Percentiles rank a stretch among this genome's conserved stretches.
phyloP scores from a whole-genome alignment of 2,888 invertebrate species.

The Xylota sylvarum region DNA sequence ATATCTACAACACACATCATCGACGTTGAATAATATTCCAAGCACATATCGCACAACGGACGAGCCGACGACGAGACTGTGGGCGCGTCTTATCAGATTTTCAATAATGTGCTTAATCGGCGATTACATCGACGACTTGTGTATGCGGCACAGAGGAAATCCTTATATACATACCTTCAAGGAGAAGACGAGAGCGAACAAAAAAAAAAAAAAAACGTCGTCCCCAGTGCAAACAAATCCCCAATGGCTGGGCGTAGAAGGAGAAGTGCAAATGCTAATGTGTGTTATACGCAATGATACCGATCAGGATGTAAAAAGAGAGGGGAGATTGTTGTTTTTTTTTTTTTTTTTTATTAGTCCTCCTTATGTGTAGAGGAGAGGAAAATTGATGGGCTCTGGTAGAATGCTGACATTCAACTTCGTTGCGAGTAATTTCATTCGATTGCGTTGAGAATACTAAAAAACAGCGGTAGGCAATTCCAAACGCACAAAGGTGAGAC shows the following conservation, averaged over 20 bases:
- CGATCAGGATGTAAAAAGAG: conserved; percentile 30
- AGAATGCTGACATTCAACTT: conserved; percentile 76
- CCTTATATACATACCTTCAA: conserved; percentile 7
- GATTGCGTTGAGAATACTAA: conserved; percentile 75
- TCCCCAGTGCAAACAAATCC: conserved; percentile 49
- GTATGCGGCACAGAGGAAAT: conserved; percentile 35
- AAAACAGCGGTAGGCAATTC: conserved; percentile 72
- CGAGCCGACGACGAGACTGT: conserved; percentile 3
- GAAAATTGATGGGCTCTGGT: conserved; percentile 65
- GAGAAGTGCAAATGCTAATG: conserved; percentile 73
- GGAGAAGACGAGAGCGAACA: not conserved
- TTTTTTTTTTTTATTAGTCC: conserved; percentile 24
- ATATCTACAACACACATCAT: conserved; percentile 38
- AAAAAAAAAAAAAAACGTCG: not conserved
- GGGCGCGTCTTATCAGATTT: conserved; percentile 65
- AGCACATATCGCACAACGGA: conserved; percentile 59
- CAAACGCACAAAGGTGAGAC: conserved; percentile 57
- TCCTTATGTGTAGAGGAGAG: conserved; percentile 21
- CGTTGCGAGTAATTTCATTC: conserved; percentile 76
- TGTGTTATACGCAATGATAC: conserved; percentile 65
- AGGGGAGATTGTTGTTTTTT: not conserved
- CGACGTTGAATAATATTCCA: conserved; percentile 57
- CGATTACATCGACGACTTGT: conserved; percentile 70
- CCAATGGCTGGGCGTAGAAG: not conserved
- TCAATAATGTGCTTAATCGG: conserved; percentile 74